Base-by-base conservation (phyloP, 2,797 vertebrate species). In the Simalia tracyae region DNA sequence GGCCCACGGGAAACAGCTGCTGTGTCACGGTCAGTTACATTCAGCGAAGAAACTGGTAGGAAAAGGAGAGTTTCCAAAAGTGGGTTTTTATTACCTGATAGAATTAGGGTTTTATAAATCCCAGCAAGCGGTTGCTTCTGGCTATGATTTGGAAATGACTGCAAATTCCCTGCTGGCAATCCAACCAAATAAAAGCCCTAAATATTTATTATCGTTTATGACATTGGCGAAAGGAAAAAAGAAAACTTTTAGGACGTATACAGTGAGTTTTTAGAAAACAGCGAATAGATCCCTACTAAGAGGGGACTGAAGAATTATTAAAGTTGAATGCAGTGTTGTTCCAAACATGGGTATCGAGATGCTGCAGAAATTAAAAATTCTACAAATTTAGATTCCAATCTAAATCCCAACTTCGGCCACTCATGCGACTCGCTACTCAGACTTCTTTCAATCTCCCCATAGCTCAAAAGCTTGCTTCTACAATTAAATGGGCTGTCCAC, bases 31-130 rank as follows among this genome's bases (percentile, higher is more conserved):
- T 89, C 59, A 2, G 0, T 2, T 22, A 28, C 89, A 57, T 63
- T 5, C 46, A 19, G 3, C 1, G 7, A 92, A 81, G 8, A 8
- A 86, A 87, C 42, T 81, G 31, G 11, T 64, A 68, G 5, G 0
- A 15, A 76, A 90, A 64, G 0, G 26, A 10, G 56, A 0, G 15
- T 86, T 90, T 10, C 36, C 42, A 17, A 76, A 0, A 0, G 56
- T 1, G n/a, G 92, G 56, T 94, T 94, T 92, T 92, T 72, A 86
- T 15, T 84, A 0, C 24, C 57, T 2, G 15, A 93, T 91, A 12
- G 28, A 66, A n/a, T n/a, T 7, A 54, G 6, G 50, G 50, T 54
- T 54, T n/a, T 66, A 91, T 26, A 64, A 94, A 92, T 26, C n/a
- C 89, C 89, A 91, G n/a, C 42, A 64, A 91, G 1, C 64, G 1